These are phyloP conservation scores for Leucozona laternaria DNA, from an alignment of 2,888 invertebrate genomes.

Conservation along the genomic window DNA sequence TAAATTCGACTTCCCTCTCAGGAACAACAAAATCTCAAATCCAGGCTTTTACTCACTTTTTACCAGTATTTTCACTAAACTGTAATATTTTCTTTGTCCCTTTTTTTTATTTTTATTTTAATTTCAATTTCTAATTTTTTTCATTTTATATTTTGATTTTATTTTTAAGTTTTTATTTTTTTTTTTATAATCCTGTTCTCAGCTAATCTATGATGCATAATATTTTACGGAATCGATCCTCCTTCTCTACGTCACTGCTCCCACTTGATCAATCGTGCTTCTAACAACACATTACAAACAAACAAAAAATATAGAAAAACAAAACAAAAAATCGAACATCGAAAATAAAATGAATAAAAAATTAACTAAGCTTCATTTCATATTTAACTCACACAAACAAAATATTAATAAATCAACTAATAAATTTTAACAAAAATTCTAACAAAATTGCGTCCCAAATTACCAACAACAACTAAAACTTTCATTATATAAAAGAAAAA, in stretches of 20 bases:
- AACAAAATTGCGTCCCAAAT: slow-evolving; percentile 70
- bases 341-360: slow-evolving; percentile 48
- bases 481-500: slow-evolving; percentile 20
- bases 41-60: too few relatives aligned
- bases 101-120: slow-evolving; percentile 24
- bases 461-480: slow-evolving; percentile 34
- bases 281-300: slow-evolving; percentile 36
- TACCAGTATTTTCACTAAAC: too few relatives aligned
- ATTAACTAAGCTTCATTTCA: slow-evolving; percentile 49
- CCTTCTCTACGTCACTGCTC: slow-evolving; percentile 36
- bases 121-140: slow-evolving; percentile 2
- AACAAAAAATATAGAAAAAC: neutral
- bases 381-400: slow-evolving; percentile 12
- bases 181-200: slow-evolving; percentile 24
- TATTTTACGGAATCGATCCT: neutral
- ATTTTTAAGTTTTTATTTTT: slow-evolving; percentile 9
- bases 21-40: too few relatives aligned
- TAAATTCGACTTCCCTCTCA: too few relatives aligned
- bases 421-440: slow-evolving; percentile 48
- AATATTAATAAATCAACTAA: slow-evolving; percentile 43
- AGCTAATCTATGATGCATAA: slow-evolving; percentile 42
- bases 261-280: slow-evolving; percentile 54
- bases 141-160: slow-evolving; percentile 3
- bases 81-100: too few relatives aligned
- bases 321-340: slow-evolving; percentile 50